Evolutionary conservation across 2,888 invertebrate genomes (phyloP), one percentile per base, ranked within the genome.

Genomic region (Agrochola litura): DNA sequence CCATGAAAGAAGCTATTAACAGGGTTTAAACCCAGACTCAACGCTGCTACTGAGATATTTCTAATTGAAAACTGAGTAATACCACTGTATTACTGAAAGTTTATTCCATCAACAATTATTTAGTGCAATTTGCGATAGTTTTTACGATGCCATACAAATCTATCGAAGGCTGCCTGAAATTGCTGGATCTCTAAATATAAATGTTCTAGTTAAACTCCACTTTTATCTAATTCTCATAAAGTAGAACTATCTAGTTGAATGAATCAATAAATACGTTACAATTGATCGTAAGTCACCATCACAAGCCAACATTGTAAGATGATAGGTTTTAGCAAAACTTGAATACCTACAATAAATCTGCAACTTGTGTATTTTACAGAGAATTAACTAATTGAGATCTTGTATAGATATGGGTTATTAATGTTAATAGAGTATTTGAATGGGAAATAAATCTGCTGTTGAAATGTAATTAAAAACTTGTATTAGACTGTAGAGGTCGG

Each of bases 241-340:
- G 30, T 37, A 67, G 30, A 19, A 6, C 54, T 61, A 77, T 71
- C 72, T 52, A 19, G 64, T 61, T 84, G 81, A 85, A 77, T 87
- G 76, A 74, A 85, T 81, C 85, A 76, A 85, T 85, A 85, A 85
- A 85, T 77, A 84, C 37, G 52, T 84, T 80, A 30, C 56, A 77
- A 74, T 78, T 78, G 76, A 69, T 75, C 87, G 60, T 77, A 41
- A 71, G 19, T 83, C 19, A 82, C 73, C 43, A 83, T 74, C 81
- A 70, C 68, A n/a, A 14, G 64, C 10, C n/a, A 70, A 83, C 86
- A 76, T 41, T 52, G 83, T 83, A 70, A 70, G 46, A 56, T 54
- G 46, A 60, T 64, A 19, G 30, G 16, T 37, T 60, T 54, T 66
- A 81, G 66, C 12, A 16, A 19, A 79, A 61, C 64, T 46, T 41